Base-by-base conservation (phyloP, 2,797 vertebrate genomes). In the Neosilurus hyrtlii region DNA sequence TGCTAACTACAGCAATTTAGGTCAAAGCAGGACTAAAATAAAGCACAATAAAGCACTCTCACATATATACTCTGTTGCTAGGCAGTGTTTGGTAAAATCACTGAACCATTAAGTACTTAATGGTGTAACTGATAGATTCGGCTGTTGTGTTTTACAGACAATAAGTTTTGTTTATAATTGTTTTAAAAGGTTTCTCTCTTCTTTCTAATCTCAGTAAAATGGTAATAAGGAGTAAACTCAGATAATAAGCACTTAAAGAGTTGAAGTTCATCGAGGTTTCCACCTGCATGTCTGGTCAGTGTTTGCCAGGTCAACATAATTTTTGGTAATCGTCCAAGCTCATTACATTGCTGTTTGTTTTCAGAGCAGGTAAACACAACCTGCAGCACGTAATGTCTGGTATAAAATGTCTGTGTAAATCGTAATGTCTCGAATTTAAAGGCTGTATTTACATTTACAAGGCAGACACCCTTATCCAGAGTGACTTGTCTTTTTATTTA, bases 301-400 rank as follows among this genome's bases (percentile, higher is more conserved):
- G 68, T 81, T 72, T 72, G 68, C 35, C 24, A 72, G 35, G 54
- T 78, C 43, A 78, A 78, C 43, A 78, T 8, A 20, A 52, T 51
- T 63, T 78, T 65, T 78, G 76, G 67, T 57, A 68, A 68, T 3
- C 14, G 65, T 76, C 30, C 68, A 75, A 35, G 7, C 57, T 74
- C 67, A 82, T 43, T 63, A 81, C 49, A 11, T 57, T 30, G 37
- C 66, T 62, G 80, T 85, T 88, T 86, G 76, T 78, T 82, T 87
- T 83, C 65, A 78, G 71, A 87, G 70, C 63, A 52, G 79, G 54
- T 82, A 82, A 83, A 70, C 85, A 76, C 65, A 82, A 80, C 59
- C 81, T 82, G 30, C 43, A 63, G 66, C 37, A 84, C 74, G 54
- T 84, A 72, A 80, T 63, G 52, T 79, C 86, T 84, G 80, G 66